Conservation (phyloP, 2,888 invertebrate genomes). For the Habrosyne pyritoides region DNA sequence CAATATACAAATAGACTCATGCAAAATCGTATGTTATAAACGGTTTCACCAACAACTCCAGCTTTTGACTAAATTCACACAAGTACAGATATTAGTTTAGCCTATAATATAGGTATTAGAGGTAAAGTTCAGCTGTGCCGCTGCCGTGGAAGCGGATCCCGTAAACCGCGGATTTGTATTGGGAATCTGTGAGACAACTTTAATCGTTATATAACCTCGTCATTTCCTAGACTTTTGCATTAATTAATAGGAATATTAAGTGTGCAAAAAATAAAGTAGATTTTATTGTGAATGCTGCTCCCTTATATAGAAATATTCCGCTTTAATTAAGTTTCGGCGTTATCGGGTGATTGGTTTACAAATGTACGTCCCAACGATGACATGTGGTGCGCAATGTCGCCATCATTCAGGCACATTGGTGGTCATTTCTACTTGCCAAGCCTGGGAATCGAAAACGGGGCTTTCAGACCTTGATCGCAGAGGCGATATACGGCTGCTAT, state of each 20-base stretch:
- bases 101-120: constrained; percentile 18
- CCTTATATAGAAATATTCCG: too few relatives aligned
- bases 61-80: constrained; percentile 29
- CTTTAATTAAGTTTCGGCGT: too few relatives aligned
- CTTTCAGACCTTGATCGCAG: constrained; percentile 12
- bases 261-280: too few relatives aligned
- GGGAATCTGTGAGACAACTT: constrained; percentile 6
- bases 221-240: background rate
- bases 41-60: constrained; percentile 14
- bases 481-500: too few relatives aligned
- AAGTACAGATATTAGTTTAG: constrained; percentile 24
- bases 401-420: too few relatives aligned
- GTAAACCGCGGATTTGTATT: constrained; percentile 21
- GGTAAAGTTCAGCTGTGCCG: constrained; percentile 15
- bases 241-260: background rate
- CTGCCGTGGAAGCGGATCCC: background rate
- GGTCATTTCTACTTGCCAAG: constrained; percentile 3
- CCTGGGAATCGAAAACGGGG: constrained; percentile 4
- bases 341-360: background rate
- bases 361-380: too few relatives aligned
- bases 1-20: background rate
- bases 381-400: too few relatives aligned
- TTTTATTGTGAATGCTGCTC: too few relatives aligned
- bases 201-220: constrained; percentile 4
- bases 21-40: constrained; percentile 1